phyloP scores from a whole-genome alignment of 2,888 invertebrate genomes.

The Meganola albula region DNA sequence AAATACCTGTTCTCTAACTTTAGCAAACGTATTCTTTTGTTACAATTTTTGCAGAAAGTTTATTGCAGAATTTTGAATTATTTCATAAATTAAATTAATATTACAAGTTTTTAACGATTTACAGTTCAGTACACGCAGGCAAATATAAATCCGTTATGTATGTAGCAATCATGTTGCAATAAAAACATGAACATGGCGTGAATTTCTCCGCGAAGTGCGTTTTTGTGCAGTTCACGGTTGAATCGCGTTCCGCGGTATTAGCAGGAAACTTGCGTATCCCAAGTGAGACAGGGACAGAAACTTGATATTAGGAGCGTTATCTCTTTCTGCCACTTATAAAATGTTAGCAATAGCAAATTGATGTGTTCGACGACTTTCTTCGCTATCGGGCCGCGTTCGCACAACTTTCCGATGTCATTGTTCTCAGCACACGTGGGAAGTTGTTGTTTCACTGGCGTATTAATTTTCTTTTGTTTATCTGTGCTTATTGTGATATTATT shows the following conservation, averaged over 20 bases:
- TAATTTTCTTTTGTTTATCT: too few species aligned
- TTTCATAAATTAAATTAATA: too few species aligned
- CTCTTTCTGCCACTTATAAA: slow-evolving; percentile 29
- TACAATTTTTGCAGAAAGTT: too few species aligned
- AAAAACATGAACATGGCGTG: slow-evolving; percentile 51
- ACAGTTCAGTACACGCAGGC: too few species aligned
- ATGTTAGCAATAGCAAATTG: slow-evolving; percentile 16
- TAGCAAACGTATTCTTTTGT: too few species aligned
- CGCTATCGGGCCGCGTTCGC: slow-evolving; percentile 46
- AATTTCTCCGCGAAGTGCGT: slow-evolving; percentile 56
- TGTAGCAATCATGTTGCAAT: slow-evolving; percentile 51
- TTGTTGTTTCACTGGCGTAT: slow-evolving; percentile 37
- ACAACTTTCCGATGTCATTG: slow-evolving; percentile 66
- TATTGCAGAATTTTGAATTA: too few species aligned
- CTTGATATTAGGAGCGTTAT: slow-evolving; percentile 23
- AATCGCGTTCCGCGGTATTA: slow-evolving; percentile 52
- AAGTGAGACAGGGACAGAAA: slow-evolving; percentile 23
- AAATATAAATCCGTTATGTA: slow-evolving; percentile 48
- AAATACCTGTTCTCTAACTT: too few species aligned
- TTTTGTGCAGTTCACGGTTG: slow-evolving; percentile 57
- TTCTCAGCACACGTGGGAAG: slow-evolving; percentile 48
- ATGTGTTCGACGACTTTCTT: slow-evolving; percentile 51
- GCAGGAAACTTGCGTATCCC: slow-evolving; percentile 42
- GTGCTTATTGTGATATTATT: too few species aligned
- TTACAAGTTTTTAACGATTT: too few species aligned